Conservation (phyloP, 1,140 invertebrate species). For the Drosophila bocki region DNA sequence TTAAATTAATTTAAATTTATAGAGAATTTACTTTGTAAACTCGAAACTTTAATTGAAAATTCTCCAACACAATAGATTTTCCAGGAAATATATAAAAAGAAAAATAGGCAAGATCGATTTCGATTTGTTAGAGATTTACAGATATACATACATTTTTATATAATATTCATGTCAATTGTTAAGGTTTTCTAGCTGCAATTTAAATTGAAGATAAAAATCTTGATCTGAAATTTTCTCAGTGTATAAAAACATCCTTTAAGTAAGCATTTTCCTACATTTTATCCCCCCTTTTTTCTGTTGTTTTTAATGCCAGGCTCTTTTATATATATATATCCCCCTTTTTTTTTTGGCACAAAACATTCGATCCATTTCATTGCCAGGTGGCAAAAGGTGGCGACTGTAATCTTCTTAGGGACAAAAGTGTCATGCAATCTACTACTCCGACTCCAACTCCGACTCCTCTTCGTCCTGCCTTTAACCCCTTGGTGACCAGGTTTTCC, state of each 20-base stretch:
- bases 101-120: too few relatives aligned
- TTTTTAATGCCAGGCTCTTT: conserved; percentile 5
- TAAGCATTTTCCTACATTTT: background rate
- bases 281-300: background rate
- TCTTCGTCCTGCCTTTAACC: background rate
- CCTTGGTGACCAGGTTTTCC: background rate
- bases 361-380: conserved; percentile 32
- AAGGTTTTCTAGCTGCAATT: background rate
- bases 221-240: background rate
- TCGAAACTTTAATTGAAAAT: too few relatives aligned
- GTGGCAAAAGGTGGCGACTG: conserved; percentile 39
- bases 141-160: too few relatives aligned
- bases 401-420: conserved; percentile 73
- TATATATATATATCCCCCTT: background rate
- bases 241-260: background rate
- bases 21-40: too few relatives aligned
- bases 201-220: background rate
- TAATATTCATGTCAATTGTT: too few relatives aligned
- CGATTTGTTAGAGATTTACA: too few relatives aligned
- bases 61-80: too few relatives aligned
- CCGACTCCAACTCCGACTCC: background rate
- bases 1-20: too few relatives aligned
- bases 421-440: conserved; percentile 54
- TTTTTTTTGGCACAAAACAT: conserved; percentile 14
- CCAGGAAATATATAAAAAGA: too few relatives aligned